Percentiles rank a stretch among this genome's conserved stretches.
phyloP scores from a whole-genome alignment of 2,888 invertebrate genomes.

The Scotopteryx bipunctaria region DNA sequence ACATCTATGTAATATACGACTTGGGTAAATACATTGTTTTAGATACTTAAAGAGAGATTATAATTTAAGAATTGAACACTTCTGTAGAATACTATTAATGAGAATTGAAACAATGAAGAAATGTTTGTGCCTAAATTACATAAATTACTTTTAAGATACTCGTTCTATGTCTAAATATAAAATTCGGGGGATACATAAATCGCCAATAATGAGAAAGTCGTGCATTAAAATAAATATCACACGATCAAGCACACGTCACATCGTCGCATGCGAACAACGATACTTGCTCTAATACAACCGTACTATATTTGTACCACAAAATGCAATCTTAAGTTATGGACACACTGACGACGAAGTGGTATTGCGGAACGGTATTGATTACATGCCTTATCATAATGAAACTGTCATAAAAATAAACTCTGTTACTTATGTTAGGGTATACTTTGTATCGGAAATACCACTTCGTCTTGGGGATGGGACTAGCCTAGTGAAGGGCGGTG shows the following conservation, averaged over 20 bases:
- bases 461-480: constrained; percentile 53
- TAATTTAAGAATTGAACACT: constrained; percentile 35
- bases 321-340: constrained; percentile 65
- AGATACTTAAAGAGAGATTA: constrained; percentile 13
- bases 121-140: constrained; percentile 27
- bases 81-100: constrained; percentile 29
- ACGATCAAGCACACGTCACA: constrained; percentile 56
- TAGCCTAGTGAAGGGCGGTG: constrained; percentile 49
- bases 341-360: constrained; percentile 52
- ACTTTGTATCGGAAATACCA: constrained; percentile 48
- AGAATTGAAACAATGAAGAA: constrained; percentile 22
- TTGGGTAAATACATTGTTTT: constrained; percentile 26
- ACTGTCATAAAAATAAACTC: constrained; percentile 65
- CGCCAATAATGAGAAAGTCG: constrained; percentile 32
- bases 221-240: constrained; percentile 53
- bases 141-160: constrained; percentile 7
- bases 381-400: constrained; percentile 37
- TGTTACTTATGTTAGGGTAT: constrained; percentile 53
- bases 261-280: constrained; percentile 27
- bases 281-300: constrained; percentile 44
- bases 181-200: constrained; percentile 22
- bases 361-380: constrained; percentile 44
- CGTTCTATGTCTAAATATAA: constrained; percentile 21
- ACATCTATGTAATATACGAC: constrained; percentile 25
- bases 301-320: constrained; percentile 73